Conservation (phyloP, 2,888 invertebrate genomes). For the Eurois occulta region DNA sequence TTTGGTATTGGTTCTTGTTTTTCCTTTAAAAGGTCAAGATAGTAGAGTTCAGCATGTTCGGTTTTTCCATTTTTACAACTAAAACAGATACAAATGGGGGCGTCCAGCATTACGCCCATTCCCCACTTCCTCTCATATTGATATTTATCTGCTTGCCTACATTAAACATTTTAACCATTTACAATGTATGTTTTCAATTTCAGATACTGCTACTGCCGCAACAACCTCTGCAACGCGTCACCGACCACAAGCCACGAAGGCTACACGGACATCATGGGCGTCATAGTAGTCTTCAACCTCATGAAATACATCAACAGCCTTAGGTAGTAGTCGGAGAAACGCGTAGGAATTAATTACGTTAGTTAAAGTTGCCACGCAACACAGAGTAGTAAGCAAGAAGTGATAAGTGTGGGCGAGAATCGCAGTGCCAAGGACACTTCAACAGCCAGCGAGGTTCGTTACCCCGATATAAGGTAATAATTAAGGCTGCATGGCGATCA, state of each 20-base stretch:
- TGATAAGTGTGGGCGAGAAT: conserved; percentile 2
- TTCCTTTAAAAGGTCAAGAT: neutral
- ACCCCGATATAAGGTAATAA: neutral
- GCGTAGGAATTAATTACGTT: conserved; percentile 60
- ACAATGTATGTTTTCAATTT: conserved; percentile 61
- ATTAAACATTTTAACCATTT: neutral
- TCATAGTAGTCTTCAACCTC: conserved; percentile 91
- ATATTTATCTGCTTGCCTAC: neutral
- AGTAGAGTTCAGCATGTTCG: neutral
- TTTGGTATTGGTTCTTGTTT: neutral
- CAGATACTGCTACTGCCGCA: conserved; percentile 94
- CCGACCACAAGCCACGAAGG: conserved; percentile 85
- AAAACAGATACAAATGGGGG: neutral
- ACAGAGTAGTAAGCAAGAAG: conserved; percentile 51
- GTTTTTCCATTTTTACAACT: neutral
- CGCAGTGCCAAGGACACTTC: conserved; percentile 22
- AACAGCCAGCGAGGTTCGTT: conserved; percentile 7
- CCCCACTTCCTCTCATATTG: neutral
- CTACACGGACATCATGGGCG: conserved; percentile 91
- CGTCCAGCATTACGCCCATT: neutral
- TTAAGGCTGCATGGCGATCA: neutral
- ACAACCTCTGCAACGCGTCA: conserved; percentile 93
- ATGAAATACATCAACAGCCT: conserved; percentile 91
- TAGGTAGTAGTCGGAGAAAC: conserved; percentile 76
- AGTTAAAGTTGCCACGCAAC: conserved; percentile 52